phyloP scores from a whole-genome alignment of 30 jellyfish, hydroid and myxozoan species.

The Phacellophora camtschatica region DNA sequence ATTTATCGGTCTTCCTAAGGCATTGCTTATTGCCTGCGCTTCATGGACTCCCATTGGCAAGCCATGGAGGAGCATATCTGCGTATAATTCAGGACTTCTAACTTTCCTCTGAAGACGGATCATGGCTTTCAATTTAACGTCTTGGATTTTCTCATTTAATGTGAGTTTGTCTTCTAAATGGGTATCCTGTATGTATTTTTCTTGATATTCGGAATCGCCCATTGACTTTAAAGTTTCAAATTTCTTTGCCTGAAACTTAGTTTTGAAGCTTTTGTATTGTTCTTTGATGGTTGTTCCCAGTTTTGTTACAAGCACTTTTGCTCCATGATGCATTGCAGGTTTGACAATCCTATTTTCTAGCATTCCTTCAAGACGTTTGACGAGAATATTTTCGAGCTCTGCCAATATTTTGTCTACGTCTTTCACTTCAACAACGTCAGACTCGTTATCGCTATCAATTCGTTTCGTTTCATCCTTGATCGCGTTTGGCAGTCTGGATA shows the following conservation, averaged over 20 bases:
- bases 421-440: background rate
- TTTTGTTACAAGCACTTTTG: background rate
- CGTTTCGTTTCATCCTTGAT: background rate
- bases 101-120: background rate
- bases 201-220: background rate
- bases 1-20: background rate
- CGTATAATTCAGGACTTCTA: background rate
- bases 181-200: background rate
- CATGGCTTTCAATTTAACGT: background rate
- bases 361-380: background rate
- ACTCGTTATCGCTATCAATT: background rate
- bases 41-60: constrained; percentile 40
- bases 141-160: background rate
- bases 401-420: background rate
- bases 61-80: background rate
- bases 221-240: background rate
- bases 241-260: background rate
- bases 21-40: background rate
- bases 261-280: background rate
- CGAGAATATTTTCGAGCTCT: background rate
- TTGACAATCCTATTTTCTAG: background rate
- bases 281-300: background rate
- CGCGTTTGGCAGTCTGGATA: background rate
- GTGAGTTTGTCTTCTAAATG: background rate
- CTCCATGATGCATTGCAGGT: background rate